These are phyloP conservation scores for Sinhomidia bicolor DNA, from an alignment of 2,888 invertebrate genomes.

Conservation along the genomic window DNA sequence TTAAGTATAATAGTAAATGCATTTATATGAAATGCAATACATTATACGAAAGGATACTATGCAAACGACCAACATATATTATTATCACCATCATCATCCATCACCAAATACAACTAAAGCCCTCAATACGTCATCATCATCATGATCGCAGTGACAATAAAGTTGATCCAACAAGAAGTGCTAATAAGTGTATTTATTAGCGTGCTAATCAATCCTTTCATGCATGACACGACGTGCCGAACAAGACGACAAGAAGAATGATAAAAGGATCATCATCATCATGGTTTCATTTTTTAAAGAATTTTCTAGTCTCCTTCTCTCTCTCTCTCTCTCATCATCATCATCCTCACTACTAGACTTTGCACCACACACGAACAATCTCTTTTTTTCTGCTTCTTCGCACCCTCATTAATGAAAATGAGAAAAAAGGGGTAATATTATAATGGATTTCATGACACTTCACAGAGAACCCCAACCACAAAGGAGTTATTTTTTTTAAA, in stretches of 20 bases:
- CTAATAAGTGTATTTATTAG: slow-evolving; percentile 68
- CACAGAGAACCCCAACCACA: neutral
- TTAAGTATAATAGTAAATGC: no score
- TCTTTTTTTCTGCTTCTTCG: slow-evolving; percentile 19
- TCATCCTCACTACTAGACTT: neutral
- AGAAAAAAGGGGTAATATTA: neutral
- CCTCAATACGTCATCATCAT: neutral
- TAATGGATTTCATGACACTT: slow-evolving; percentile 29
- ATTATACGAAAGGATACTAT: no score
- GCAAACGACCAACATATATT: no score
- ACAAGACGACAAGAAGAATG: slow-evolving; percentile 33
- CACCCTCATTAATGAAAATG: slow-evolving; percentile 7
- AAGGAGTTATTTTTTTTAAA: no score
- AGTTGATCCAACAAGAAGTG: slow-evolving; percentile 39
- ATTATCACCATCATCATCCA: neutral
- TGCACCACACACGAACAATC: neutral
- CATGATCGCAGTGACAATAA: slow-evolving; percentile 38
- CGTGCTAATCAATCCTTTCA: slow-evolving; percentile 64
- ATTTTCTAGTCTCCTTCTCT: neutral
- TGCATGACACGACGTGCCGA: slow-evolving; percentile 60
- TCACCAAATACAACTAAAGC: neutral
- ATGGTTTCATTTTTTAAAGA: slow-evolving; percentile 39
- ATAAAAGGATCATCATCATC: slow-evolving; percentile 38
- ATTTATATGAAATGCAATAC: no score
- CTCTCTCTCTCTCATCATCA: neutral